A percentile compares a stretch with the other conserved stretches of the same genome.
phyloP scores from a whole-genome alignment of 2,888 invertebrate genomes.

The Anodontia alba region DNA sequence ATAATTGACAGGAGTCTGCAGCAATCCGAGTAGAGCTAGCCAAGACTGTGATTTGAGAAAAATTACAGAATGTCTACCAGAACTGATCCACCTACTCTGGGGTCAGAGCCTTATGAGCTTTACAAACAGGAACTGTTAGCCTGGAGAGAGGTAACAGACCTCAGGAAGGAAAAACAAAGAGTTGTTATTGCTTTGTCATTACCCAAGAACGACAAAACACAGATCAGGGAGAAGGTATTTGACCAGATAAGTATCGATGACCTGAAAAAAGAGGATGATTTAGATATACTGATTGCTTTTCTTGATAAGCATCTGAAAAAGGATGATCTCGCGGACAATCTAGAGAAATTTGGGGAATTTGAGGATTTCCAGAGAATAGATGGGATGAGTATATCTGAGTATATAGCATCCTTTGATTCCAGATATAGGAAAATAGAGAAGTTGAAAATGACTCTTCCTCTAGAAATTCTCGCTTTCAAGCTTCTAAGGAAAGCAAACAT shows the following conservation, averaged over 20 bases:
- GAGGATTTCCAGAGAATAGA: slow-evolving; percentile 43
- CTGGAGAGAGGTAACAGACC: too few relatives aligned
- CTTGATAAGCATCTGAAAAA: slow-evolving; percentile 59
- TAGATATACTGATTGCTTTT: slow-evolving; percentile 46
- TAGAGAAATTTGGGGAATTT: slow-evolving; percentile 60
- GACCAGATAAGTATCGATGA: too few relatives aligned
- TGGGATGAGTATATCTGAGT: slow-evolving; percentile 52
- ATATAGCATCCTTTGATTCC: slow-evolving; percentile 45
- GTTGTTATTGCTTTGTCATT: slow-evolving; percentile 57
- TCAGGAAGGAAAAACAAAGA: slow-evolving; percentile 47
- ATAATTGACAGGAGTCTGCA: not conserved
- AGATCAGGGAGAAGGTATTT: too few relatives aligned
- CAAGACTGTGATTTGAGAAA: not conserved
- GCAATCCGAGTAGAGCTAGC: slow-evolving; percentile 4
- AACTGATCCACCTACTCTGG: slow-evolving; percentile 36
- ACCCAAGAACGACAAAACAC: too few relatives aligned
- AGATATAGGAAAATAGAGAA: slow-evolving; percentile 47
- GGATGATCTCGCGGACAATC: slow-evolving; percentile 61
- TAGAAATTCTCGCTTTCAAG: slow-evolving; percentile 1
- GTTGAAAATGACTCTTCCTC: not conserved
- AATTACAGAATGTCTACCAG: slow-evolving; percentile 33
- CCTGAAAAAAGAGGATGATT: slow-evolving; percentile 49
- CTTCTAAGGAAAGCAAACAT: slow-evolving; percentile 12
- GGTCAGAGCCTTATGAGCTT: slow-evolving; percentile 43
- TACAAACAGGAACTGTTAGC: slow-evolving; percentile 58